A percentile compares a stretch with the other conserved stretches of the same genome.
Evolutionary conservation across 2,113 vertebrate species (phyloP).

Genomic region (Dinomys branickii): DNA sequence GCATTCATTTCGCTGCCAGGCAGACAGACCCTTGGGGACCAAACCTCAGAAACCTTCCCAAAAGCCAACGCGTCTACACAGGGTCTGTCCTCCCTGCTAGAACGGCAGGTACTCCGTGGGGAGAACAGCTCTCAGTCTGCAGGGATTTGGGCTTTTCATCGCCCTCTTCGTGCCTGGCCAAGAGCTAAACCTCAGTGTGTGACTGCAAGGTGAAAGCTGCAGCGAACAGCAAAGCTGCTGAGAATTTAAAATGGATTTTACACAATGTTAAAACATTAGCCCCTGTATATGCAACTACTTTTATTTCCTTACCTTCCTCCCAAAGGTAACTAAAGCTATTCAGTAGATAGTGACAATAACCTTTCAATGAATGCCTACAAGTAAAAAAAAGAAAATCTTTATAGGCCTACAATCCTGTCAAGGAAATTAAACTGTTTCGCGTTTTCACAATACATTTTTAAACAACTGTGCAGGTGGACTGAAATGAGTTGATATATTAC

Average conservation of each 20-base stretch:
- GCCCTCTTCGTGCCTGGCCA: background rate
- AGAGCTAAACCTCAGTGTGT: background rate
- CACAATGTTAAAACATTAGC: background rate
- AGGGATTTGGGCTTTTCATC: background rate
- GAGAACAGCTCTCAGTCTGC: background rate
- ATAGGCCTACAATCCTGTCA: background rate
- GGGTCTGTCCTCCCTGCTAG: background rate
- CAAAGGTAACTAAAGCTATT: background rate
- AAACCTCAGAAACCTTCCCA: background rate
- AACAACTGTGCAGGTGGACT: background rate
- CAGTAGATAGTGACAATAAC: background rate
- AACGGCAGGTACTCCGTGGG: background rate
- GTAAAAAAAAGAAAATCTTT: background rate
- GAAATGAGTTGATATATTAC: background rate
- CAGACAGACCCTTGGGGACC: background rate
- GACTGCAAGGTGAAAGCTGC: background rate
- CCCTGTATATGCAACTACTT: background rate
- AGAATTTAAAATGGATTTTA: conserved; percentile 16
- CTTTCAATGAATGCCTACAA: conserved; percentile 17
- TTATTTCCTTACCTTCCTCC: background rate
- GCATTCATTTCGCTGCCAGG: background rate
- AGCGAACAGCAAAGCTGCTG: background rate
- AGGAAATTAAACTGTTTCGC: background rate
- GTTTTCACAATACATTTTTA: background rate
- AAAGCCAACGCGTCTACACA: too few species aligned